Evolutionary conservation across 1,140 invertebrate genomes (phyloP).

Genomic region (Potamilus streckersoni): DNA sequence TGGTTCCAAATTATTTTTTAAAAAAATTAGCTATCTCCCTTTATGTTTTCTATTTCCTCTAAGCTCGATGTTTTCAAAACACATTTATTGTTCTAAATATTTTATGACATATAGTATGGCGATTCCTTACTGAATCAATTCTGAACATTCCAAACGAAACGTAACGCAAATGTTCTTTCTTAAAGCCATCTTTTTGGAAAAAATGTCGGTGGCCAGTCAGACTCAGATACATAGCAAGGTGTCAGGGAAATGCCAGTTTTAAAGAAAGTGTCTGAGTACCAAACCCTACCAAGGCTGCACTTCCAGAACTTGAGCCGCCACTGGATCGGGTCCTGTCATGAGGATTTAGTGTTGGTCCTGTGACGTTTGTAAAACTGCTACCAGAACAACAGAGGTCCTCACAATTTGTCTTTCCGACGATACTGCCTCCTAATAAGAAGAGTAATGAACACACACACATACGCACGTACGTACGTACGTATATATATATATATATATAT

Average conservation of each 20-base stretch:
- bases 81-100: too few species aligned
- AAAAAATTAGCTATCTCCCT: too few species aligned
- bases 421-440: slow-evolving; percentile 23
- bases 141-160: neutral
- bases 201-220: neutral
- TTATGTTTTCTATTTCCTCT: too few species aligned
- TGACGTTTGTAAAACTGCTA: slow-evolving; percentile 20
- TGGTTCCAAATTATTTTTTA: too few species aligned
- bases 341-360: slow-evolving; percentile 25
- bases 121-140: neutral
- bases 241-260: neutral
- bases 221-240: neutral
- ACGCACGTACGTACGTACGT: too few species aligned
- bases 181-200: neutral
- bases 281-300: slow-evolving; percentile 33
- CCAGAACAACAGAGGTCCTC: slow-evolving; percentile 30
- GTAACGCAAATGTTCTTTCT: neutral
- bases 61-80: too few species aligned
- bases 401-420: slow-evolving; percentile 33
- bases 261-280: neutral
- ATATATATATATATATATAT: too few species aligned
- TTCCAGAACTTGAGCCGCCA: slow-evolving; percentile 35
- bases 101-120: too few species aligned
- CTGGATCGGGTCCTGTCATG: slow-evolving; percentile 5
- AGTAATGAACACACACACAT: too few species aligned